Evolutionary conservation across 2,888 invertebrate species (phyloP).

Genomic region (Tenthredo scrophulariae): DNA sequence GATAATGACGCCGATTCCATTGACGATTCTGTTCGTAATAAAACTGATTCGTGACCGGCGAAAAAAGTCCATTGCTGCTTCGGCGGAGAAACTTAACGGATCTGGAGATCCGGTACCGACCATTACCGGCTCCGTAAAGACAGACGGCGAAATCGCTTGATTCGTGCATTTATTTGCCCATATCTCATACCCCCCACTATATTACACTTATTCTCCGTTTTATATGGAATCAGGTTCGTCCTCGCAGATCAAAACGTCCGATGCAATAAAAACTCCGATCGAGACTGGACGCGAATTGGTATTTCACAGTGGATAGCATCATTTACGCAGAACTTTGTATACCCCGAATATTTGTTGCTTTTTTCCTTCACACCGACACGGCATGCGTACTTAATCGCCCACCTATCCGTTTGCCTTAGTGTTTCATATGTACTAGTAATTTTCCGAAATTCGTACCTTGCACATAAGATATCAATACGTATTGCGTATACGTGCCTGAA

Average conservation of each 20-base stretch:
- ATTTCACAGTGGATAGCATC: background rate
- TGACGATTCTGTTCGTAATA: conserved; percentile 80
- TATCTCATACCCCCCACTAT: background rate
- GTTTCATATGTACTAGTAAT: background rate
- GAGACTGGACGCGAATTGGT: background rate
- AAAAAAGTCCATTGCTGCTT: conserved; percentile 62
- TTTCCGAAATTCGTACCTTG: background rate
- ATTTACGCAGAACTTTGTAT: background rate
- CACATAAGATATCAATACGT: background rate
- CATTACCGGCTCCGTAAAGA: background rate
- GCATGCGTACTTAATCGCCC: conserved; percentile 5
- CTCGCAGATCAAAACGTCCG: background rate
- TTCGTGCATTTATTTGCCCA: background rate
- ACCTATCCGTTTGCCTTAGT: too few relatives aligned
- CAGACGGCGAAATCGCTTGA: conserved; percentile 11
- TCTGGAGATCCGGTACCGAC: conserved; percentile 49
- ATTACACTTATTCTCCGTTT: background rate
- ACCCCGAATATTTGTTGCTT: background rate
- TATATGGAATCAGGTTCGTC: background rate
- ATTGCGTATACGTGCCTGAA: background rate
- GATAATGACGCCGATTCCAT: conserved; percentile 95
- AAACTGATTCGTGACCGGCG: conserved; percentile 66
- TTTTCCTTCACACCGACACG: background rate
- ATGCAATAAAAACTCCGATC: background rate
- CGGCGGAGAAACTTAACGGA: conserved; percentile 67